Evolutionary conservation across 1,140 invertebrate species (phyloP), one percentile per base, ranked within the genome.

Genomic region (Apolygus lucorum): DNA sequence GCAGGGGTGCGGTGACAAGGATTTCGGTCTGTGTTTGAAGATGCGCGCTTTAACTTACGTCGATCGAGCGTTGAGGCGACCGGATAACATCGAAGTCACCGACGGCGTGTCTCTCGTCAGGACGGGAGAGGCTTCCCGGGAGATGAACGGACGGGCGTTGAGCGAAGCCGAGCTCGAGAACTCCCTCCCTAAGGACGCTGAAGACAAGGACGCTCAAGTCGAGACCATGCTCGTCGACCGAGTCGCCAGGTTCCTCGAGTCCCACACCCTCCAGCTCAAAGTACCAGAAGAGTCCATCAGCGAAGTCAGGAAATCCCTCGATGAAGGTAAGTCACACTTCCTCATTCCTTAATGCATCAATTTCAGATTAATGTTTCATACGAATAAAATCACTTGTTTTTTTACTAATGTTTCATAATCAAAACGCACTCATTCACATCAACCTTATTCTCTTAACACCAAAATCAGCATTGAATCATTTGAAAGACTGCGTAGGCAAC

Each of bases 251-350:
- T 91, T 90, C 82, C 81, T 92, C 63, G 85, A 88, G 72, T 88
- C 87, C 67, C 89, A 90, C 78, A 90, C 89, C 17, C 82, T 91
- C 54, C 88, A 91, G 77, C 84, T 91, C 71, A 89, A 87, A 76
- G 78, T 91, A 14, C 89, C 90, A 25, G 85, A 85, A 69, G 83
- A 84, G 25, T 81, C 86, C 70, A 82, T 88, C 71, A 82, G 84
- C 72, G 86, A 87, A 74, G 84, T 88, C 80, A 87, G 83, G 81
- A 84, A 83, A 69, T 87, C 83, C 72, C 83, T 82, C 75, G 82
- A 73, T 78, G 83, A 84, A 81, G 82, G 82, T 84, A 78, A 77
- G 72, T 70, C n/a, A n/a, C n/a, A n/a, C n/a, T n/a, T n/a, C n/a
- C n/a, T n/a, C n/a, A n/a, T n/a, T n/a, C n/a, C n/a, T n/a, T n/a